A percentile compares a stretch with the other conserved stretches of the same genome.
phyloP scores from a whole-genome alignment of 2,797 vertebrate species.

The Sebastes taczanowskii region DNA sequence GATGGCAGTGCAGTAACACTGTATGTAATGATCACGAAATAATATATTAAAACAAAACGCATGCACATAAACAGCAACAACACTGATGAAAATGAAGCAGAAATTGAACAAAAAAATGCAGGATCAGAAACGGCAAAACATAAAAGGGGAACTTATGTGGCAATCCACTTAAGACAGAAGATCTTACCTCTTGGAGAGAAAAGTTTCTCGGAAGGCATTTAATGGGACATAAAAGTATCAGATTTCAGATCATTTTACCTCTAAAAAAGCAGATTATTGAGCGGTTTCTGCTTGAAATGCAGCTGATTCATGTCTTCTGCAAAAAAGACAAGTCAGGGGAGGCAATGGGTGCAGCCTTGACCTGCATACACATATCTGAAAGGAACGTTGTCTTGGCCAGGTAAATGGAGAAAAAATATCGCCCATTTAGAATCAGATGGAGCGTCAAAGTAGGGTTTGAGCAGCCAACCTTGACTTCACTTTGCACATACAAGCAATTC shows the following conservation, averaged over 20 bases:
- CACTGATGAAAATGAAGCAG: constrained; percentile 9
- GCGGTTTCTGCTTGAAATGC: background rate
- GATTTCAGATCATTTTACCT: constrained; percentile 37
- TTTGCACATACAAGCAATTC: constrained; percentile 21
- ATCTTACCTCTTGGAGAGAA: constrained; percentile 88
- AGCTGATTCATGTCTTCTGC: background rate
- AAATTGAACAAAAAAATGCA: constrained; percentile 34
- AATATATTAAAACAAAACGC: constrained; percentile 24
- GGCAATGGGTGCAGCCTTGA: background rate
- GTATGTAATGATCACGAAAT: background rate
- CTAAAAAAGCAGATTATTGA: constrained; percentile 4
- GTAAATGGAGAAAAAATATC: constrained; percentile 31
- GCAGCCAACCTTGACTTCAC: constrained; percentile 42
- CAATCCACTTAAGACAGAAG: constrained; percentile 6
- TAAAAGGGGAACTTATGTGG: constrained; percentile 1
- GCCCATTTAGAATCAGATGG: constrained; percentile 10
- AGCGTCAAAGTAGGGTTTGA: background rate
- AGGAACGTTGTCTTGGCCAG: background rate
- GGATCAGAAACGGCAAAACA: background rate
- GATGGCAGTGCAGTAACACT: background rate
- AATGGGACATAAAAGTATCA: constrained; percentile 77
- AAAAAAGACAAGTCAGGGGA: background rate
- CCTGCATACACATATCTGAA: background rate
- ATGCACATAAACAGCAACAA: constrained; percentile 50
- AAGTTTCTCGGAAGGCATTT: constrained; percentile 84